A percentile compares a stretch with the other conserved stretches of the same genome.
Conservation (phyloP, 2,888 invertebrate genomes). For the Geotrupes spiniger region DNA sequence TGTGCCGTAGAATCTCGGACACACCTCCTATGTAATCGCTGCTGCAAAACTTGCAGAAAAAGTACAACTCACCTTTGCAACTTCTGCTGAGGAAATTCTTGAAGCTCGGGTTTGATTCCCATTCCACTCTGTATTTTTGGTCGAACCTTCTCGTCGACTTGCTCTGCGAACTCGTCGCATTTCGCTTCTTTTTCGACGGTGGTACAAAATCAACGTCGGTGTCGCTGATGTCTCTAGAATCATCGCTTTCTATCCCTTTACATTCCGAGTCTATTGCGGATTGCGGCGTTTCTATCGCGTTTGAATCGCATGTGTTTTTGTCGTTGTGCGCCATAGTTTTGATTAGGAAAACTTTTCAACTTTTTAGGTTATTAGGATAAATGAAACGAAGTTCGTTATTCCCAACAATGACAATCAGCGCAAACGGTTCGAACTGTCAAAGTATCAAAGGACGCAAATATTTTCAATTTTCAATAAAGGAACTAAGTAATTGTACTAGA, state of each 20-base stretch:
- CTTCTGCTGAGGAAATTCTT: constrained; percentile 1
- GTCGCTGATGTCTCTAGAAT: background rate
- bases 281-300: no score
- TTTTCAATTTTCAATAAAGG: no score
- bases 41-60: constrained; percentile 2
- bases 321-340: no score
- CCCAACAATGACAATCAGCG: no score
- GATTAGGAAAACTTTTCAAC: no score
- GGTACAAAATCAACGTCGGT: background rate
- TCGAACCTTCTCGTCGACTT: background rate
- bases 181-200: background rate
- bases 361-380: no score
- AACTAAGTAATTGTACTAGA: no score
- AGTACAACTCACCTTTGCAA: background rate
- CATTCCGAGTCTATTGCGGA: background rate
- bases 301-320: no score
- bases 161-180: background rate
- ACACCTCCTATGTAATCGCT: background rate
- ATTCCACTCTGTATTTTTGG: background rate
- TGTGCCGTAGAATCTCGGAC: background rate
- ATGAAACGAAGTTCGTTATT: no score
- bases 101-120: constrained; percentile 2
- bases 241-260: background rate
- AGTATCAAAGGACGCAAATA: no score
- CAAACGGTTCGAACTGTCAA: no score